Evolutionary conservation across 2,113 vertebrate species (phyloP).

Genomic region (Rana temporaria): DNA sequence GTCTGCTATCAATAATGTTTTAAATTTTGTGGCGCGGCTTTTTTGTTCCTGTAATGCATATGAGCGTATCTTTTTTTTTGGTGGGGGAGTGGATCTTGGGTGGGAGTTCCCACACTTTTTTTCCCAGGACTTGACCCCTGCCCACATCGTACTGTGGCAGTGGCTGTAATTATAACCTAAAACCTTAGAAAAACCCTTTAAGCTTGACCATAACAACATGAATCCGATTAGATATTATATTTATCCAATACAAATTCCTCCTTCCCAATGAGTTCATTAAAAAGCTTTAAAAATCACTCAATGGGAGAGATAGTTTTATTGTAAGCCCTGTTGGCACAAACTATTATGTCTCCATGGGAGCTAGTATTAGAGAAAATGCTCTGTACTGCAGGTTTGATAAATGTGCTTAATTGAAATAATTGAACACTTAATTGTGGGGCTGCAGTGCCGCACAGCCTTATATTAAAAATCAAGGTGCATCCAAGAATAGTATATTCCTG

Average conservation of each 20-base stretch:
- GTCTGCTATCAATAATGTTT: too few species aligned
- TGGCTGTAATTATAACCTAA: too few species aligned
- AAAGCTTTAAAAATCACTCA: constrained; percentile 30
- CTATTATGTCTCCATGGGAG: constrained; percentile 39
- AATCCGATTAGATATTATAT: background rate
- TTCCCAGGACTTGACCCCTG: too few species aligned
- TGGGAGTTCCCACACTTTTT: too few species aligned
- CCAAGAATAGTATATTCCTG: background rate
- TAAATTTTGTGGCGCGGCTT: too few species aligned
- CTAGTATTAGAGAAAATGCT: constrained; percentile 30
- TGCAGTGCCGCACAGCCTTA: background rate
- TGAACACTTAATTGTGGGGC: constrained; percentile 36
- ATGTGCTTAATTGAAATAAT: constrained; percentile 47
- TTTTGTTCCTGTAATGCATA: too few species aligned
- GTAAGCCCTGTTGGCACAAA: constrained; percentile 26
- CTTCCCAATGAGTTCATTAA: constrained; percentile 45
- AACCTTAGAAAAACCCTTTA: background rate
- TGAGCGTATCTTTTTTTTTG: too few species aligned
- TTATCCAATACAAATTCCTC: constrained; percentile 22
- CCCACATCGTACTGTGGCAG: too few species aligned
- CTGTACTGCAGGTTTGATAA: constrained; percentile 21
- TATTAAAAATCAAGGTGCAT: background rate
- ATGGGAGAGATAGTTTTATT: constrained; percentile 24
- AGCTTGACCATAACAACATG: background rate
- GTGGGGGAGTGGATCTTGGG: too few species aligned